These are phyloP conservation scores for Poecilia latipinna DNA, from an alignment of 2,113 vertebrate species.

Conservation along the genomic window DNA sequence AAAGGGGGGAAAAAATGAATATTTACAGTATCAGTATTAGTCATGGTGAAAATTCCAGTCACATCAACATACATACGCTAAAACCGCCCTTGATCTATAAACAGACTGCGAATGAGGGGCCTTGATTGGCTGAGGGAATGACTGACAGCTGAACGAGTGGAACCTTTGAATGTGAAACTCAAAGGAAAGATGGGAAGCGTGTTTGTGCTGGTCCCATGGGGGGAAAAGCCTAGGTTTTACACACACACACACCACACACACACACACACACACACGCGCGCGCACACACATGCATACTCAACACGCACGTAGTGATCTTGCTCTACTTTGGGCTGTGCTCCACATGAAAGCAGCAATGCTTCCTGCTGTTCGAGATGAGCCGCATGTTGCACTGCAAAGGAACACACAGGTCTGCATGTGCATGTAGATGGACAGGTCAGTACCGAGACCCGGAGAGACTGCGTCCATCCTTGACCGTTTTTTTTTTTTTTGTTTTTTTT, in stretches of 20 bases:
- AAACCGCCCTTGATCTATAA: constrained; percentile 81
- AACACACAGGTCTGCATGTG: constrained; percentile 65
- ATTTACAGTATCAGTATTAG: constrained; percentile 83
- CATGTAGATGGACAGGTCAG: constrained; percentile 69
- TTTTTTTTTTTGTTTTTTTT: constrained; percentile 34
- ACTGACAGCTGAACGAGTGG: constrained; percentile 80
- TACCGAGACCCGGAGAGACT: constrained; percentile 61
- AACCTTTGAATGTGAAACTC: constrained; percentile 83
- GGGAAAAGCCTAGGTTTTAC: constrained; percentile 78
- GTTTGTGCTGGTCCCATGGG: constrained; percentile 79
- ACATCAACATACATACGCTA: constrained; percentile 79
- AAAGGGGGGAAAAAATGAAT: constrained; percentile 58
- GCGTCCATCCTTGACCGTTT: constrained; percentile 52
- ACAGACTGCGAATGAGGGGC: constrained; percentile 75
- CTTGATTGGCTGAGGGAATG: constrained; percentile 80
- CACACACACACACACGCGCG: constrained; percentile 32
- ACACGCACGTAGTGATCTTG: constrained; percentile 71
- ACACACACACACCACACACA: constrained; percentile 35
- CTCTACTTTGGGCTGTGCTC: constrained; percentile 81
- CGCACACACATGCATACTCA: constrained; percentile 39
- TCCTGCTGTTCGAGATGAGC: constrained; percentile 75
- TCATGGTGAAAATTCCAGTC: constrained; percentile 82
- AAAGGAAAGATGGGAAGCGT: constrained; percentile 81
- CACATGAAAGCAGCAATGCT: constrained; percentile 77
- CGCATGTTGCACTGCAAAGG: constrained; percentile 67